These are phyloP conservation scores for Acrocyrtus sp. DNA, from an alignment of 2,888 invertebrate genomes.

Conservation along the genomic window DNA sequence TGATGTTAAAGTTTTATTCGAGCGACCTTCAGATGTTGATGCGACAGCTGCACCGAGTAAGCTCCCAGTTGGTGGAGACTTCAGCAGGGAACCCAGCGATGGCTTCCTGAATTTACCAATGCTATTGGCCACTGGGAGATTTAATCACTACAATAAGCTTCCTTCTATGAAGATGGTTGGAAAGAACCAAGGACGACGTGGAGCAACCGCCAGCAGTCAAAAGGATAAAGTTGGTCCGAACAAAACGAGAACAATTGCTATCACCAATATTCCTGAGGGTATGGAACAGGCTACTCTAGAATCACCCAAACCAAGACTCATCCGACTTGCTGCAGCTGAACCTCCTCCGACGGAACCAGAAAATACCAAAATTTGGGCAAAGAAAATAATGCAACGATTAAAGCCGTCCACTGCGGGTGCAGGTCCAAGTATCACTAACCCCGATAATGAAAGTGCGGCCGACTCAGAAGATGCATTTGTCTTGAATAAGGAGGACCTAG, in stretches of 20 bases:
- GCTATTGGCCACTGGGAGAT: constrained; percentile 28
- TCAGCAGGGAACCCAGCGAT: constrained; percentile 36
- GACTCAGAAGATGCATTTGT: not conserved
- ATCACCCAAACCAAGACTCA: too few species aligned
- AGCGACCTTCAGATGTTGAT: constrained; percentile 22
- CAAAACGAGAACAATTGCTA: too few species aligned
- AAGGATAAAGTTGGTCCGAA: too few species aligned
- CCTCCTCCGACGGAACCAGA: too few species aligned
- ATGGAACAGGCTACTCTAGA: too few species aligned
- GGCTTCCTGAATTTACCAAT: constrained; percentile 29
- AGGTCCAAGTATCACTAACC: too few species aligned
- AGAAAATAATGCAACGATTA: not conserved
- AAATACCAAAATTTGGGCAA: not conserved
- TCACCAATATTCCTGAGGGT: too few species aligned
- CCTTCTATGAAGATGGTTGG: constrained; percentile 13
- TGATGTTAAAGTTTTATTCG: constrained; percentile 29
- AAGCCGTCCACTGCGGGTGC: too few species aligned
- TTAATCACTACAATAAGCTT: constrained; percentile 21
- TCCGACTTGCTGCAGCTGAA: too few species aligned
- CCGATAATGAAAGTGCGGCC: not conserved
- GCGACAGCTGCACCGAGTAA: not conserved
- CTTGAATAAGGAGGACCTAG: not conserved
- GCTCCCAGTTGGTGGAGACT: not conserved
- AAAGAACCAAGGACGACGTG: too few species aligned
- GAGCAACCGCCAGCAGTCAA: too few species aligned